phyloP scores from a whole-genome alignment of 2,797 vertebrate genomes.

The Poeciliopsis gracilis region DNA sequence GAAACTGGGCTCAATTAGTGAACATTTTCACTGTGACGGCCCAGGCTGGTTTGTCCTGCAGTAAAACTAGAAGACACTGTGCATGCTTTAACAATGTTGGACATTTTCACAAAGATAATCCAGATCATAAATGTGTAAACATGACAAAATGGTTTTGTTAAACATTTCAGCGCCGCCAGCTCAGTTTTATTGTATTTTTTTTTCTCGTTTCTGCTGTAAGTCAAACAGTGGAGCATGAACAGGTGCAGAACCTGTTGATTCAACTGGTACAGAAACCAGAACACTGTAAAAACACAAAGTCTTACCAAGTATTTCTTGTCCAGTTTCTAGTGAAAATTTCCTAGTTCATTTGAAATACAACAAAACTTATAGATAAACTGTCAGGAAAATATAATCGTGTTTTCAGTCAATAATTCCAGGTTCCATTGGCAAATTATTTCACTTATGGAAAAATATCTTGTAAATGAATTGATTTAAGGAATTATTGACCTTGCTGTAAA shows the following conservation, averaged over 20 bases:
- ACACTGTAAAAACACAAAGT: too few relatives aligned
- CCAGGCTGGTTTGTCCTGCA: slow-evolving; percentile 48
- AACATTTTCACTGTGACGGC: neutral
- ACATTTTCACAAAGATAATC: neutral
- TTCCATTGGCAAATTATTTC: too few relatives aligned
- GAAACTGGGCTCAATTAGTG: slow-evolving; percentile 7
- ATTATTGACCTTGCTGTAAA: too few relatives aligned
- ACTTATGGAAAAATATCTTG: too few relatives aligned
- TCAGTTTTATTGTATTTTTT: neutral
- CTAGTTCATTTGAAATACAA: too few relatives aligned
- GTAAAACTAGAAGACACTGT: neutral
- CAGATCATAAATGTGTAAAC: slow-evolving; percentile 1
- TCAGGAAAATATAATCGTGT: too few relatives aligned
- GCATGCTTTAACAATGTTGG: neutral
- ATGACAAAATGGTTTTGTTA: neutral
- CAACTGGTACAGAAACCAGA: neutral
- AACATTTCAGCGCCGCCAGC: neutral
- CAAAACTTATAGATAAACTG: too few relatives aligned
- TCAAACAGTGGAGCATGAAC: slow-evolving; percentile 15
- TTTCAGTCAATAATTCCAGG: too few relatives aligned
- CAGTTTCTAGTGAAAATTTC: too few relatives aligned
- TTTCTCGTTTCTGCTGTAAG: neutral
- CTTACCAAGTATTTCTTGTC: too few relatives aligned
- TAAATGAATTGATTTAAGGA: too few relatives aligned
- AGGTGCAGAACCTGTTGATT: slow-evolving; percentile 11